Percentiles rank a stretch among this genome's conserved stretches.
Evolutionary conservation across 2,113 vertebrate species (phyloP).

Genomic region (Elanoides forficatus): DNA sequence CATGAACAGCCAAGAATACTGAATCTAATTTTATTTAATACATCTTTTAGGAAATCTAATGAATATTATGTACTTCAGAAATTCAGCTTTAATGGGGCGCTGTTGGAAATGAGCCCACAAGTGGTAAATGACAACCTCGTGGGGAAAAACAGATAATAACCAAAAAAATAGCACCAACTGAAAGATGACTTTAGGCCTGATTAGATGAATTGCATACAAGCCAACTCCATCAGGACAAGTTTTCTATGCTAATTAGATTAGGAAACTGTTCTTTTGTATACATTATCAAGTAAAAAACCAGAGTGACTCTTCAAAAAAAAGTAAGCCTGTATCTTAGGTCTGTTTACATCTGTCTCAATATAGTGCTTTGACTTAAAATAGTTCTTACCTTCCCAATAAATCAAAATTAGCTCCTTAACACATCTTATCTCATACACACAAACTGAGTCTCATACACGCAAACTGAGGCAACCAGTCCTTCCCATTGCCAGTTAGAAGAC

Average conservation of each 20-base stretch:
- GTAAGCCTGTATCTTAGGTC: neutral
- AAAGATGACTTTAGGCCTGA: neutral
- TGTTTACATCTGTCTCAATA: neutral
- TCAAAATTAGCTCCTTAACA: neutral
- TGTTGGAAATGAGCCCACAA: neutral
- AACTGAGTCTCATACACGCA: neutral
- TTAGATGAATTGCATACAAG: neutral
- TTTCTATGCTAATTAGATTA: neutral
- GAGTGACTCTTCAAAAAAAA: neutral
- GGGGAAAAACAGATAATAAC: neutral
- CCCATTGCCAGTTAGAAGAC: neutral
- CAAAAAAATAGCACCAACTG: neutral
- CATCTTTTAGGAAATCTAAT: constrained; percentile 16
- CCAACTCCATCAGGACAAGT: neutral
- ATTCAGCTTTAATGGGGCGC: neutral
- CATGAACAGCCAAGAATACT: neutral
- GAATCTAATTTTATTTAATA: constrained; percentile 12
- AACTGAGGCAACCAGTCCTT: neutral
- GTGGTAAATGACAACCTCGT: neutral
- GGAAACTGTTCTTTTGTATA: neutral
- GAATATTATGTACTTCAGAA: neutral
- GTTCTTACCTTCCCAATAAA: neutral
- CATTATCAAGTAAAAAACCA: neutral
- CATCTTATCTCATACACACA: neutral
- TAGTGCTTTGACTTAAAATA: neutral